Base-by-base conservation (phyloP, 1,140 invertebrate genomes). In the Arion vulgaris region DNA sequence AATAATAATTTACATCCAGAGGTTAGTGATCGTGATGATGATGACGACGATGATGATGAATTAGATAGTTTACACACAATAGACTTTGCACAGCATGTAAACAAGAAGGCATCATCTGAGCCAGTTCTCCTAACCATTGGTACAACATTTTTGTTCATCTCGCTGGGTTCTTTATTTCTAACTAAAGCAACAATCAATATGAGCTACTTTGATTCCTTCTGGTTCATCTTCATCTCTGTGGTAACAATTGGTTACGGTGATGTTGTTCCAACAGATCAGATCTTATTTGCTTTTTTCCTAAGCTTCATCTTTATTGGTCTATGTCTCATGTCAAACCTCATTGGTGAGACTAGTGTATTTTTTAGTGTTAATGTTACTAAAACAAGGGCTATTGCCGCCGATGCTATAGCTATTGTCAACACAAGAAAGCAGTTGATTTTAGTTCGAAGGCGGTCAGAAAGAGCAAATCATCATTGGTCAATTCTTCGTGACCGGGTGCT, bases 261-360 rank as follows among this genome's bases (percentile, higher is more conserved):
- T 92, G 94, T 96, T 84, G 96, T 98, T 5, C 97, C 97, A 9
- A 93, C 94, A 92, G 95, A 98, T 93, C 96, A 96, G 19, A 94
- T 96, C 89, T 97, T 95, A 85, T 97, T 98, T 95, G 96, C 86
- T 0, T 81, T 87, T 53, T 96, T 97, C 26, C 98, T 98, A 86
- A 94, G 98, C 34, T 98, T 99, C 90, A 92, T 99, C 38, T 95
- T 98, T 5, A 98, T 99, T 87, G 98, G 98, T 71, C 93, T 99
- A 76, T 96, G 98, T 0, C 93, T 99, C 17, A 98, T 98, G 45
- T 88, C 89, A 86, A 98, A 98, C 96, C 98, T 97, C 92, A 98
- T 99, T 89, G 98, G 98, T 89, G 96, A 98, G 38, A 96, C 98
- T 66, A 86, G 87, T 69, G 85, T 87, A 34, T 87, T 85, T 41